Evolutionary conservation across 2,113 vertebrate species (phyloP), one percentile per base, ranked within the genome.

Genomic region (Eurypyga helias): DNA sequence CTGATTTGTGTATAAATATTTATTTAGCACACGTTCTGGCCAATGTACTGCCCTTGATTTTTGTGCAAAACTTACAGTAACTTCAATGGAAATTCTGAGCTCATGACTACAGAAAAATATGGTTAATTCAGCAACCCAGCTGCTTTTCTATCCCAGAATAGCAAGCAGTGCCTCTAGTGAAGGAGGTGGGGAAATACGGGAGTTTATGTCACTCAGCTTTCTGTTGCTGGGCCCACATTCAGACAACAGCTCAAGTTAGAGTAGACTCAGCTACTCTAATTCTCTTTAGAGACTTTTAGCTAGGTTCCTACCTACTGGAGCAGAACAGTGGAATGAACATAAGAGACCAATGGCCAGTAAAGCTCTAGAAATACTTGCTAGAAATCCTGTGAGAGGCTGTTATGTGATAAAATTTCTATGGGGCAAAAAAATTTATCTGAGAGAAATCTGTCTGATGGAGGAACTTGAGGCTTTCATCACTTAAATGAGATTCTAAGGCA

Each of bases 1-100:
- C 93, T 96, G 95, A 95, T 97, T 96, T 97, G 96, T 95, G 96
- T 97, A 94, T 96, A 97, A 97, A 97, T 97, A 97, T 97, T 97
- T 97, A 97, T 97, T 94, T 97, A 97, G 95, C 96, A 97, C 97
- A 97, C 91, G 45, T 97, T 97, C 96, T 97, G 96, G 90, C 96
- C 97, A 97, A 96, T 96, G 65, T 97, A 97, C 84, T 94, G 91
- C 87, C 97, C 95, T 96, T 92, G 91, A 95, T 96, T 96, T 97
- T 88, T 94, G 87, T 95, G 95, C 78, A 97, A 90, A 97, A 95
- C 89, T 96, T 96, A 94, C 87, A 96, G 78, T 84, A 95, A 96
- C 95, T 94, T 95, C 80, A 43, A 25, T 87, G 79, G 94, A 89
- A 94, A 96, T 94, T 96, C 86, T 90, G 60, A 93, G 82, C 88